phyloP scores from a whole-genome alignment of 2,797 vertebrate species.

The Perodicticus potto region DNA sequence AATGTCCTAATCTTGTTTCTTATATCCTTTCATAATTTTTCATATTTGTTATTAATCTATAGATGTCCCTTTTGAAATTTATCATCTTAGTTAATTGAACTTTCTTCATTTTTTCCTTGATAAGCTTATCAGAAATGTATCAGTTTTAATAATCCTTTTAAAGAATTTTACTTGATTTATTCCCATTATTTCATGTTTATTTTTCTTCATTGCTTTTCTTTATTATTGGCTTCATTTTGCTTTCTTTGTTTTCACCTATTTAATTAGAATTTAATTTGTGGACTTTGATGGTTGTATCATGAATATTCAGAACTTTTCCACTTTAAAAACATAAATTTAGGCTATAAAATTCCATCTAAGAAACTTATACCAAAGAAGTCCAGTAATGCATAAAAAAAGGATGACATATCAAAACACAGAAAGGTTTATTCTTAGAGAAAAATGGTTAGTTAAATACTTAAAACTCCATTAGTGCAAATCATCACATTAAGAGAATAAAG shows the following conservation, averaged over 20 bases:
- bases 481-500: not conserved
- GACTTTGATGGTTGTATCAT: not conserved
- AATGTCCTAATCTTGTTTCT: not conserved
- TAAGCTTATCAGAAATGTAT: not conserved
- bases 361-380: not conserved
- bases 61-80: not conserved
- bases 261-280: not conserved
- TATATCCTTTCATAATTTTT: not conserved
- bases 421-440: not conserved
- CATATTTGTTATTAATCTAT: not conserved
- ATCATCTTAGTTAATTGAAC: not conserved
- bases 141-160: not conserved
- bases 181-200: not conserved
- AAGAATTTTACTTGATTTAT: not conserved
- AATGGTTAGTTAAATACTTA: not conserved
- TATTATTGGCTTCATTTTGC: not conserved
- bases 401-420: not conserved
- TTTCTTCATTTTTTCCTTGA: not conserved
- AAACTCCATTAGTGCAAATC: not conserved
- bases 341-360: not conserved
- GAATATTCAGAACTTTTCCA: not conserved
- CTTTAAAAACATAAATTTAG: conserved; percentile 22
- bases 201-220: not conserved
- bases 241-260: not conserved
- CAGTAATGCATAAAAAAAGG: not conserved